Base-by-base conservation (phyloP, 2,797 vertebrate genomes). In the Heliangelus exortis region DNA sequence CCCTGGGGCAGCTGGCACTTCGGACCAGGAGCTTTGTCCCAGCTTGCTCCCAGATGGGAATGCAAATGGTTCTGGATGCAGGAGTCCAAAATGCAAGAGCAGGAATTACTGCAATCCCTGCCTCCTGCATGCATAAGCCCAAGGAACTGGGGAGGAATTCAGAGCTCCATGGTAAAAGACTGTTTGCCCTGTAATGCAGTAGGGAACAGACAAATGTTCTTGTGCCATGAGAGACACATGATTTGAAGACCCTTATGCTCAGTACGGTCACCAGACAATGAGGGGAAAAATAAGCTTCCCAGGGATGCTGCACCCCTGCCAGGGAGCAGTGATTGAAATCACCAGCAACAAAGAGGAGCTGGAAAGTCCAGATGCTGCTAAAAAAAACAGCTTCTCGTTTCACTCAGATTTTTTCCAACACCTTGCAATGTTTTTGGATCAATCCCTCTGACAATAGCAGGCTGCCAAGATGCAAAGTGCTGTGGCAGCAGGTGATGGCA, bases 361-460 rank as follows among this genome's bases (percentile, higher is more conserved):
- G 65, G 34, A 48, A 89, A 45, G 19, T 93, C 58, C 93, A 95
- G 93, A 45, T 90, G 92, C 57, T 90, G 47, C 81, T 83, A 76
- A 71, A 71, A 82, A 23, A 51, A 69, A 28, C 94, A 92, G 65
- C 72, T 65, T 77, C 79, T 80, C 33, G 20, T 78, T 31, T 80
- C 57, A 50, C 45, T 61, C 41, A 80, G 88, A 47, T 48, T 83
- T 85, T 41, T 41, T 55, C 81, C 84, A 85, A 47, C 65, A 79
- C 78, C 89, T 85, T 62, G 41, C 11, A 6, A 48, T 26, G 53
- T 36, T 94, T 90, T 73, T 91, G 75, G 72, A 67, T 75, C 67
- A 36, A 73, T 67, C 61, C 53, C 62, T 91, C 68, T 45, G 92
- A 77, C 86, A 65, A 39, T 7, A 85, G 11, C 0, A 1, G 39